Evolutionary conservation across 2,888 invertebrate species (phyloP), one percentile per base, ranked within the genome.

Genomic region (Lasioglossum oenotherae): DNA sequence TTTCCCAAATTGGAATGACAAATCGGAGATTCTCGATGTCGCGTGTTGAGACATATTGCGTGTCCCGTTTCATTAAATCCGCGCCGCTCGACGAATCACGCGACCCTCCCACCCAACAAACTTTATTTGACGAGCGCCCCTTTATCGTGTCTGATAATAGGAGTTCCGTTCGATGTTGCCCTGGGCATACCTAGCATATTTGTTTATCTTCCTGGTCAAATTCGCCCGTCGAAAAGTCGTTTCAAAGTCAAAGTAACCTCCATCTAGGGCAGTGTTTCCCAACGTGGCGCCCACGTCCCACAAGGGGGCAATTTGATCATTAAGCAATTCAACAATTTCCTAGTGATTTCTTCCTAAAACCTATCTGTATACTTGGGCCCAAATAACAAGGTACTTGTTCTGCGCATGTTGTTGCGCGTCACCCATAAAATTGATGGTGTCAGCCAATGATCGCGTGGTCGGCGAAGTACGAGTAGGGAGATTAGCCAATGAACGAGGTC

Each of bases 1-100:
- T 78, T 78, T 77, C 74, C 64, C 53, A 35, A 78, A 78, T 77
- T 74, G 53, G 71, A 60, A 72, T 71, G 71, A 64, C 38, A 80
- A 82, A 80, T 78, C 67, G 71, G 76, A 74, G 80, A 14, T n/a
- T 46, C 74, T 46, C 64, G 75, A n/a, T 57, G 23, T 44, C 57
- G 53, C 72, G 71, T 44, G 71, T 27, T 53, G 57, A 60, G 10
- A 74, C 75, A 41, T 53, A 73, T 41, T 31, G 38, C 77, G 49
- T 46, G 41, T 49, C 60, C 44, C 19, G 46, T 72, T 72, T 64
- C 75, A 49, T 64, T 57, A 75, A 31, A 64, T 44, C 31, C 27
- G 3, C 14, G 8, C 35, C 19, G 19, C 8, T 10, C 31, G 8
- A 8, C 16, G 75, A 35, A 27, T 41, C 75, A 75, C 60, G 75